Evolutionary conservation across 2,888 invertebrate species (phyloP).

Genomic region (Ophion ventricosus): DNA sequence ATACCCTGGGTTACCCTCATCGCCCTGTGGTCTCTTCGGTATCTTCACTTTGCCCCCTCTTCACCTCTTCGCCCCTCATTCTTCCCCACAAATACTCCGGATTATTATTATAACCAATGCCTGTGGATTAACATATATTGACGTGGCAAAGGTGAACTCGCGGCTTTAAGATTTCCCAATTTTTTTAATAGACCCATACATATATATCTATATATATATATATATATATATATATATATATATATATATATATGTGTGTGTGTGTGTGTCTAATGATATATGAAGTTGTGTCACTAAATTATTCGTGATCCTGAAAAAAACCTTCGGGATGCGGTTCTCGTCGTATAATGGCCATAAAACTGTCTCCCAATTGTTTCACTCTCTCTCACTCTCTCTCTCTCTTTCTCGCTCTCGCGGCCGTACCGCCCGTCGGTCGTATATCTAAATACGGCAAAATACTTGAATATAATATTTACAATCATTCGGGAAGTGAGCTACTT

Average conservation of each 20-base stretch:
- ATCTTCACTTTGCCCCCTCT: conserved; percentile 67
- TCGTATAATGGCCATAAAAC: conserved; percentile 21
- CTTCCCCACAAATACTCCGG: conserved; percentile 69
- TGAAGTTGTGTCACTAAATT: conserved; percentile 77
- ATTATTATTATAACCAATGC: conserved; percentile 74
- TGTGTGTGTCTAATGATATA: background rate
- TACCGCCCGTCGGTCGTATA: no score
- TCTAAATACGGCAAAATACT: no score
- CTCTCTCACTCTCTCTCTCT: no score
- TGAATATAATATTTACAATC: no score
- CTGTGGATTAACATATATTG: conserved; percentile 83
- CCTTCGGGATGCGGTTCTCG: conserved; percentile 14
- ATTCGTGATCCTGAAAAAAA: conserved; percentile 57
- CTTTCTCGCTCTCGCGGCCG: no score
- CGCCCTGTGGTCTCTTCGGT: conserved; percentile 28
- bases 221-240: no score
- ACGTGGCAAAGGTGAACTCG: conserved; percentile 71
- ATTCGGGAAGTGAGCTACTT: no score
- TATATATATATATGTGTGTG: conserved; percentile 12
- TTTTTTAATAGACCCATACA: conserved; percentile 10
- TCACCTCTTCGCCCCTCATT: conserved; percentile 66
- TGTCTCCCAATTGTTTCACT: background rate
- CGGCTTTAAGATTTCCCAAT: conserved; percentile 12
- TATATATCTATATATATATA: no score
- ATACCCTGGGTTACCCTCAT: no score